A percentile compares a stretch with the other conserved stretches of the same genome.
Evolutionary conservation across 1,140 invertebrate species (phyloP).

Genomic region (Littorina saxatilis): DNA sequence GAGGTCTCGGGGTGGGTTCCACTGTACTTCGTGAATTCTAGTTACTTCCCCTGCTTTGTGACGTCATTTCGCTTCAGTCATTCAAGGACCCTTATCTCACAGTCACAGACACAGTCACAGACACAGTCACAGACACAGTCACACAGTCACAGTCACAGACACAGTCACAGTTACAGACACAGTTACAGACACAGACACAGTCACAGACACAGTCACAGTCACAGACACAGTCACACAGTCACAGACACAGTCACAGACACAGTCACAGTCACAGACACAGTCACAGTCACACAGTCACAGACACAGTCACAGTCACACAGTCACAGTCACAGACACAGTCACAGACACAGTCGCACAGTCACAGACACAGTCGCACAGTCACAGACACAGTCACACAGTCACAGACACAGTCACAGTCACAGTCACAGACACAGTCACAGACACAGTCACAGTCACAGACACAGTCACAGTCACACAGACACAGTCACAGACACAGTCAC

Average conservation of each 20-base stretch:
- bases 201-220: neutral
- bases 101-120: neutral
- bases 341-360: neutral
- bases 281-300: neutral
- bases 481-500: too few species aligned
- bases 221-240: neutral
- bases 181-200: too few species aligned
- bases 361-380: neutral
- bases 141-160: neutral
- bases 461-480: too few species aligned
- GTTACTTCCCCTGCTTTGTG: too few species aligned
- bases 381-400: neutral
- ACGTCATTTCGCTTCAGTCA: neutral
- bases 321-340: slow-evolving; percentile 3
- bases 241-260: neutral
- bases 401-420: too few species aligned
- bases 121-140: too few species aligned
- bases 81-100: neutral
- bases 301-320: too few species aligned
- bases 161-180: too few species aligned
- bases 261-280: neutral
- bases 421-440: too few species aligned
- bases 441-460: too few species aligned
- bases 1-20: neutral
- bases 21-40: neutral